phyloP scores from a whole-genome alignment of 2,888 invertebrate species.

The Cheiracanthium punctorium region DNA sequence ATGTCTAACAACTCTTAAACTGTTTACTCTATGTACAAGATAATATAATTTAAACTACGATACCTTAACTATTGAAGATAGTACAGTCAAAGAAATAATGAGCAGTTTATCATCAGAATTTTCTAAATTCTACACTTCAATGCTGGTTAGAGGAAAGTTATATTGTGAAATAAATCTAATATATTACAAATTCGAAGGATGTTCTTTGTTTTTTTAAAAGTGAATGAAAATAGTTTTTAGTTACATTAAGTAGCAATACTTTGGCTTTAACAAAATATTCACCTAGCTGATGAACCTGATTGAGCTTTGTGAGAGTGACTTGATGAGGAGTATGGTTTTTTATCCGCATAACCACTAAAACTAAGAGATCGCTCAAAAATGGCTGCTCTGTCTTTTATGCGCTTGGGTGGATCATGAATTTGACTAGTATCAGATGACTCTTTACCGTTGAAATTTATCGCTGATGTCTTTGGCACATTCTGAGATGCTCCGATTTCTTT shows the following conservation, averaged over 20 bases:
- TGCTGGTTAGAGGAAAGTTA: background rate
- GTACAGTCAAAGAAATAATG: background rate
- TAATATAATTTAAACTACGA: background rate
- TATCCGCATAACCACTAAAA: constrained; percentile 48
- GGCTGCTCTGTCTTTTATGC: constrained; percentile 62
- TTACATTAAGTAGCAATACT: constrained; percentile 56
- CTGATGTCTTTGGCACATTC: constrained; percentile 64
- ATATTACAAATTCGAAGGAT: background rate
- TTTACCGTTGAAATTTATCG: constrained; percentile 25
- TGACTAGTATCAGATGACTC: constrained; percentile 46
- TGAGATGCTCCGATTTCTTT: constrained; percentile 15
- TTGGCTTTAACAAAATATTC: constrained; percentile 47
- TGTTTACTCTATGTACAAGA: background rate
- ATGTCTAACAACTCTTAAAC: background rate
- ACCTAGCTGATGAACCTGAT: constrained; percentile 37
- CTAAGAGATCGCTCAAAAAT: constrained; percentile 66
- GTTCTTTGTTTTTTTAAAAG: background rate
- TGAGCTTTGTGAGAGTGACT: constrained; percentile 45
- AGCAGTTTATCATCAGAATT: constrained; percentile 5
- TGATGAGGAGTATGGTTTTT: constrained; percentile 31
- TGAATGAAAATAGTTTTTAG: constrained; percentile 20
- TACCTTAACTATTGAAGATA: constrained; percentile 3
- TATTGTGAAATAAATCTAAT: constrained; percentile 1
- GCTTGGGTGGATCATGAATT: constrained; percentile 38
- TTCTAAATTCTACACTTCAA: constrained; percentile 1